Percentiles rank a stretch among this genome's conserved stretches.
Evolutionary conservation across 2,113 vertebrate genomes (phyloP).

Genomic region (Cromileptes altivelis): DNA sequence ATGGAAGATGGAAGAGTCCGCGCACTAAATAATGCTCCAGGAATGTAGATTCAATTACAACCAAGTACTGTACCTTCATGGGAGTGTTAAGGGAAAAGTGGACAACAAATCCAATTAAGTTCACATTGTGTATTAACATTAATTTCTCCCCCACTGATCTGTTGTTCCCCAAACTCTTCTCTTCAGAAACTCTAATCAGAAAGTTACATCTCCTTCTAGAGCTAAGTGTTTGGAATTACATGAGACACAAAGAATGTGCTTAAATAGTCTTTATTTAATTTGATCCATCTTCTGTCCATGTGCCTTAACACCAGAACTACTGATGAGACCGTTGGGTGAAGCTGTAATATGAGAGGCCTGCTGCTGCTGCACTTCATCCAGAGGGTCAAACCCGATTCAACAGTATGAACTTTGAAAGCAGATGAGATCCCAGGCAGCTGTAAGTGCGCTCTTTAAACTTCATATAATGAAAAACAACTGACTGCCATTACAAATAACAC

Average conservation of each 20-base stretch:
- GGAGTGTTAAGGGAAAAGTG: no score
- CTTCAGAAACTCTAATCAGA: not conserved
- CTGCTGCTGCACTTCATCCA: not conserved
- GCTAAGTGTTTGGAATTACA: not conserved
- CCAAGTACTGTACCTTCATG: no score
- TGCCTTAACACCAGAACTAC: constrained; percentile 11
- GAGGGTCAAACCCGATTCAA: not conserved
- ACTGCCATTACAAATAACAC: not conserved
- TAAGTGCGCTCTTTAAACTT: not conserved
- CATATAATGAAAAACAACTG: not conserved
- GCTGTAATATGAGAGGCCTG: not conserved
- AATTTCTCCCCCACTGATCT: not conserved
- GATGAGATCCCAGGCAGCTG: not conserved
- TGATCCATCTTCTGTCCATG: constrained; percentile 28
- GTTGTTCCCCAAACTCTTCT: not conserved
- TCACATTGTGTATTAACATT: not conserved
- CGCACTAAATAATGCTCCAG: no score
- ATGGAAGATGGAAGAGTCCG: no score
- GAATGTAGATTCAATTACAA: no score
- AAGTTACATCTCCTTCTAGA: not conserved
- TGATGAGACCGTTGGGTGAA: constrained; percentile 18
- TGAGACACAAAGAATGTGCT: constrained; percentile 18
- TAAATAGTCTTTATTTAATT: constrained; percentile 59
- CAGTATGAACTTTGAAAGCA: not conserved
- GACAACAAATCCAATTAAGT: not conserved